These are phyloP conservation scores for Mormyrus iriodes DNA, from an alignment of 2,113 vertebrate species.

Conservation along the genomic window DNA sequence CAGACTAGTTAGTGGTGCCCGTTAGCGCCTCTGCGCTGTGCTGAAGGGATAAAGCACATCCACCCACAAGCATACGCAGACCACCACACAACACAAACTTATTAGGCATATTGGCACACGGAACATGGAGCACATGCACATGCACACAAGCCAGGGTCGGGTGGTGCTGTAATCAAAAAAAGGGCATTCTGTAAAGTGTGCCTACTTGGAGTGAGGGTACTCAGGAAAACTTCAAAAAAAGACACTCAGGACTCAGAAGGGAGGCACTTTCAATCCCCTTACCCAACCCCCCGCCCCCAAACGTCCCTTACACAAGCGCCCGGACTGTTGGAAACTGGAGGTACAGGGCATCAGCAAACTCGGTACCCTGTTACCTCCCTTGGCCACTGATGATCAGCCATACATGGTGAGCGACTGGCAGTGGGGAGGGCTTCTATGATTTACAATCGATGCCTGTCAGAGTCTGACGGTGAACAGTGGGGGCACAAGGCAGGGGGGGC, in stretches of 20 bases:
- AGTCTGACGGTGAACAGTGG: constrained; percentile 15
- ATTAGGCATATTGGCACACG: not conserved
- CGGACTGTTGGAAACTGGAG: not conserved
- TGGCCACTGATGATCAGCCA: constrained; percentile 12
- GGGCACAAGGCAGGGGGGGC: not conserved
- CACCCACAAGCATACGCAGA: not conserved
- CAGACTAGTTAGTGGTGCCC: not conserved
- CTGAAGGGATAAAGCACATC: not conserved
- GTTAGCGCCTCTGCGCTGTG: not conserved
- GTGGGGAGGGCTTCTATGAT: not conserved
- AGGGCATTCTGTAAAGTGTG: not conserved
- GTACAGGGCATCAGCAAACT: not conserved
- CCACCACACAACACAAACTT: not conserved
- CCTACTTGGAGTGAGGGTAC: no score
- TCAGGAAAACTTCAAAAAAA: not conserved
- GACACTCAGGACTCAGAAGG: not conserved
- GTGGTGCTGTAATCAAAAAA: not conserved
- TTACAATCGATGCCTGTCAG: constrained; percentile 22
- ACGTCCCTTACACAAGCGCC: not conserved
- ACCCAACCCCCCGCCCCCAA: not conserved
- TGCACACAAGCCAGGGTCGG: not conserved
- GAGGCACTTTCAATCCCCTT: not conserved
- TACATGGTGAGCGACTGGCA: not conserved
- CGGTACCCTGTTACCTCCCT: not conserved
- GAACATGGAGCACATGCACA: not conserved